Conservation (phyloP, 1,140 invertebrate genomes). For the Andrena cerasifolii region DNA sequence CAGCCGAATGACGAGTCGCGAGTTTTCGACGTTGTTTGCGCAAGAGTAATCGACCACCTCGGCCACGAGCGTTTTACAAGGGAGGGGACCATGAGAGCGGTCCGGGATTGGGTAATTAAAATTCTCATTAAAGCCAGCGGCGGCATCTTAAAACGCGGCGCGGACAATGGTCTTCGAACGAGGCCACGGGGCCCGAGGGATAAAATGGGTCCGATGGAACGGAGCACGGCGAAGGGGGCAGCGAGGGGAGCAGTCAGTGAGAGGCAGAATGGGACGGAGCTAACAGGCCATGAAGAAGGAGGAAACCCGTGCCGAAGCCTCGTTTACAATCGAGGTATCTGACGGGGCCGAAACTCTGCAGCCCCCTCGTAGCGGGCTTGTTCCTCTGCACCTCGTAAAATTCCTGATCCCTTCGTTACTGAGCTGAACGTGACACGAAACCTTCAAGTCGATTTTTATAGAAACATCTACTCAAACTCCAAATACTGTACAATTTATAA, state of each 20-base stretch:
- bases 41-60: slow-evolving; percentile 40
- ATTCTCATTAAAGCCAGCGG: slow-evolving; percentile 72
- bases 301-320: slow-evolving; percentile 61
- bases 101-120: slow-evolving; percentile 75
- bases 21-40: slow-evolving; percentile 47
- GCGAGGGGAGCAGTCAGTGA: slow-evolving; percentile 39
- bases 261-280: slow-evolving; percentile 52
- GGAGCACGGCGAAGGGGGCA: slow-evolving; percentile 32
- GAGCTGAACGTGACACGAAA: too few relatives aligned
- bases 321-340: slow-evolving; percentile 69
- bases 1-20: slow-evolving; percentile 6
- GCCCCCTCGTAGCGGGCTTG: slow-evolving; percentile 29
- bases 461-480: too few relatives aligned
- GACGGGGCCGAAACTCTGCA: slow-evolving; percentile 38
- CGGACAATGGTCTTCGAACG: slow-evolving; percentile 68
- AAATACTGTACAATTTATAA: too few relatives aligned
- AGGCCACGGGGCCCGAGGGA: slow-evolving; percentile 37
- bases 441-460: too few relatives aligned
- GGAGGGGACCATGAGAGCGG: not conserved
- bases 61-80: slow-evolving; percentile 21
- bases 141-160: slow-evolving; percentile 65
- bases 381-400: slow-evolving; percentile 59
- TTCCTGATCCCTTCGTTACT: not conserved
- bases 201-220: slow-evolving; percentile 45
- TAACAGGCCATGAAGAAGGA: slow-evolving; percentile 66